phyloP scores from a whole-genome alignment of 2,113 vertebrate genomes.

The Pao palembangensis region DNA sequence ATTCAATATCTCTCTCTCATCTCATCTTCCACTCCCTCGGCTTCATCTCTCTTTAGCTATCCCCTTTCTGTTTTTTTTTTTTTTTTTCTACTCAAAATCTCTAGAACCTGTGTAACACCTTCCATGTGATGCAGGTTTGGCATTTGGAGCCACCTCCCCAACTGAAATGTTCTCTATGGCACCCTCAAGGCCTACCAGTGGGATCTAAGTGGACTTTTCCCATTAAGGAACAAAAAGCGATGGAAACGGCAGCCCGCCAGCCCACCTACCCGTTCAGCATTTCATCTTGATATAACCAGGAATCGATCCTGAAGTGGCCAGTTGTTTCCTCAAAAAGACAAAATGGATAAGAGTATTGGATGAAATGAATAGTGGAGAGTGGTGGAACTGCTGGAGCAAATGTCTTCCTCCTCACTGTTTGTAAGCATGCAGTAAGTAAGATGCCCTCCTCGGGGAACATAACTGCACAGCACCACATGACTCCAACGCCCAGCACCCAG shows the following conservation, averaged over 20 bases:
- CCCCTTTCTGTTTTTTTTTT: conserved; percentile 50
- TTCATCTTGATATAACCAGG: conserved; percentile 56
- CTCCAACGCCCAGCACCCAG: conserved; percentile 56
- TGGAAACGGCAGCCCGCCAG: conserved; percentile 32
- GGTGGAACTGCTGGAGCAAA: conserved; percentile 65
- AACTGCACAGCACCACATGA: conserved; percentile 64
- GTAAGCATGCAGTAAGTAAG: conserved; percentile 74
- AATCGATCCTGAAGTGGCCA: conserved; percentile 51
- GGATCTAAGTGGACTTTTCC: conserved; percentile 51
- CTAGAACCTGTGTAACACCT: conserved; percentile 85
- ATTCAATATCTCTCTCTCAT: conserved; percentile 46
- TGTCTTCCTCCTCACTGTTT: conserved; percentile 62
- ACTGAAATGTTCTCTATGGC: conserved; percentile 72
- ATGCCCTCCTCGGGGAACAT: conserved; percentile 52
- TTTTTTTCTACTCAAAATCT: conserved; percentile 54
- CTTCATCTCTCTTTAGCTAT: conserved; percentile 63
- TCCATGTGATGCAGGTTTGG: conserved; percentile 93
- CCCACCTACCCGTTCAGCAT: conserved; percentile 34
- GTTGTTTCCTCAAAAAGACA: conserved; percentile 53
- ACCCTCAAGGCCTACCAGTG: conserved; percentile 52
- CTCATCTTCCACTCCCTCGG: conserved; percentile 31
- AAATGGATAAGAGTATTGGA: conserved; percentile 58
- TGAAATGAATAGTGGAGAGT: conserved; percentile 67
- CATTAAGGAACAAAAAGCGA: conserved; percentile 51
- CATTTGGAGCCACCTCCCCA: conserved; percentile 77